Evolutionary conservation across 2,888 invertebrate genomes (phyloP).

Genomic region (Nysson spinosus): DNA sequence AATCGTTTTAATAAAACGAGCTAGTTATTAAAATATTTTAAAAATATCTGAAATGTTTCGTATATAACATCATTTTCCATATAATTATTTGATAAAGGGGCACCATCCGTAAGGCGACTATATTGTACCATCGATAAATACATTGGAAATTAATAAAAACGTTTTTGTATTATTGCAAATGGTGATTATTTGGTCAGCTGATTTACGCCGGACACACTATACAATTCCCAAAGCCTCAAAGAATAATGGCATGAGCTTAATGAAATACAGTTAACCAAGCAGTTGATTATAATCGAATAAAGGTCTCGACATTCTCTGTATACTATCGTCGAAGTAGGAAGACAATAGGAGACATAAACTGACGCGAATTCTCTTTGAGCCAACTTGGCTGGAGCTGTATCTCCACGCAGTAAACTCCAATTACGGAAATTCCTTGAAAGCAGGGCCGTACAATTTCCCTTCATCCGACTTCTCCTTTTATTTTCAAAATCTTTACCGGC

Average conservation of each 20-base stretch:
- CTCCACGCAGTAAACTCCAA: conserved; percentile 10
- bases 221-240: neutral
- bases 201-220: too few relatives aligned
- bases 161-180: too few relatives aligned
- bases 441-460: conserved; percentile 6
- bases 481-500: neutral
- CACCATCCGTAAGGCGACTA: too few relatives aligned
- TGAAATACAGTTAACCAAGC: neutral
- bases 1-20: too few relatives aligned
- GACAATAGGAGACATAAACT: conserved; percentile 5
- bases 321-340: neutral
- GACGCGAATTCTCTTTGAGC: conserved; percentile 3
- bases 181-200: too few relatives aligned
- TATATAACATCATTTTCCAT: too few relatives aligned
- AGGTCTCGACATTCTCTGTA: neutral
- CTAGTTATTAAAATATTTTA: too few relatives aligned
- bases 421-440: conserved; percentile 17
- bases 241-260: neutral
- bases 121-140: too few relatives aligned
- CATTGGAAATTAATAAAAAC: too few relatives aligned
- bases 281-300: conserved; percentile 3
- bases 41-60: too few relatives aligned
- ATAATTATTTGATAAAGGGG: too few relatives aligned
- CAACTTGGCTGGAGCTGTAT: conserved; percentile 5
- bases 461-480: neutral